A percentile compares a stretch with the other conserved stretches of the same genome.
Conservation (phyloP, 2,888 invertebrate species). For the Eilema depressum region DNA sequence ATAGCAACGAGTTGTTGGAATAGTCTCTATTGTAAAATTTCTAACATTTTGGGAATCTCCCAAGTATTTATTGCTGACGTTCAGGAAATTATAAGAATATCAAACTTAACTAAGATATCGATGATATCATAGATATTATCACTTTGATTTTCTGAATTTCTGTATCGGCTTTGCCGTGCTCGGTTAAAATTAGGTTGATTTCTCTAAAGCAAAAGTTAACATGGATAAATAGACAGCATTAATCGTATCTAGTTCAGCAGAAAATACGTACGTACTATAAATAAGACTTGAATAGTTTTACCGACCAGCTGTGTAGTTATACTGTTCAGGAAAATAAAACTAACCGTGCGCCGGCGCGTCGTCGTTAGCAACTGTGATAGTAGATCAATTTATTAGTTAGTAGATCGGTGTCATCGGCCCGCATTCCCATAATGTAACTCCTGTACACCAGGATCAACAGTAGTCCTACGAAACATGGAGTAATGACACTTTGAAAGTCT, state of each 20-base stretch:
- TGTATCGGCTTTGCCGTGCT: not conserved
- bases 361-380: not conserved
- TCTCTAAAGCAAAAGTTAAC: constrained; percentile 4
- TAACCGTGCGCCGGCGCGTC: not conserved
- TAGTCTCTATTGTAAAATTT: not conserved
- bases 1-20: not conserved
- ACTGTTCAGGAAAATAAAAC: constrained; percentile 2
- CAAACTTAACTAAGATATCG: not conserved
- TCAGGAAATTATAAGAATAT: not conserved
- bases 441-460: too few relatives aligned
- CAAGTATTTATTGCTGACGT: not conserved
- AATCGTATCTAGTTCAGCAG: constrained; percentile 4
- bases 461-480: too few relatives aligned
- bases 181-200: not conserved
- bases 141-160: not conserved
- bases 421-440: too few relatives aligned
- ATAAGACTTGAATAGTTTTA: constrained; percentile 3
- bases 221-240: constrained; percentile 4
- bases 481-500: too few relatives aligned
- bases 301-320: constrained; percentile 2
- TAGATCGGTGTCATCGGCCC: too few relatives aligned
- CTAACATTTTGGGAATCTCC: not conserved
- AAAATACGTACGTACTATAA: constrained; percentile 2
- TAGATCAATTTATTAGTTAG: not conserved
- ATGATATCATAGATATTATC: not conserved